Evolutionary conservation across 2,113 vertebrate genomes (phyloP).

Genomic region (Climacteris rufus): DNA sequence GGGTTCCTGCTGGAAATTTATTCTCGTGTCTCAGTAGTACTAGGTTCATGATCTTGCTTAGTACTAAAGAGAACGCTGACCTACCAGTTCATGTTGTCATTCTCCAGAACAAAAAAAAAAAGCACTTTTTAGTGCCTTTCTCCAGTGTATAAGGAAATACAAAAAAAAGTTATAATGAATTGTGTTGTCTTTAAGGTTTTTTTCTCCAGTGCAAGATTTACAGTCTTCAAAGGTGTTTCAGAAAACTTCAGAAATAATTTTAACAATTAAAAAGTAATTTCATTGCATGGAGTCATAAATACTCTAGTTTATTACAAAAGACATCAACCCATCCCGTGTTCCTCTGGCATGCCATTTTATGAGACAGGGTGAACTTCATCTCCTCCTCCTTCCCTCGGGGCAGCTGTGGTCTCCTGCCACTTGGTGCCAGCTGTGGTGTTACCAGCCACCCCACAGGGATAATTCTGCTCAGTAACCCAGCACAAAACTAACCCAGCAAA

Average conservation of each 20-base stretch:
- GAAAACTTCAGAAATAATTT: background rate
- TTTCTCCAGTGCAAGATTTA: background rate
- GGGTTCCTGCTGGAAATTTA: background rate
- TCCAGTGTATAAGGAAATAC: background rate
- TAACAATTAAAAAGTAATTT: background rate
- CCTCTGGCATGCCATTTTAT: background rate
- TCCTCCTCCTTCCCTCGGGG: background rate
- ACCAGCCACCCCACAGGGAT: background rate
- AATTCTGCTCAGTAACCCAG: background rate
- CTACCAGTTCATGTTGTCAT: background rate
- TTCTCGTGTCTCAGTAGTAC: background rate
- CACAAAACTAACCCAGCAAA: background rate
- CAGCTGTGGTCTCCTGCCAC: background rate
- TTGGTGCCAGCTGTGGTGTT: background rate
- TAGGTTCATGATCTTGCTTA: background rate
- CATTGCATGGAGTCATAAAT: background rate
- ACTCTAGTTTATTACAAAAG: background rate
- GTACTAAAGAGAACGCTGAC: background rate
- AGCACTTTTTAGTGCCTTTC: background rate
- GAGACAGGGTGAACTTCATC: background rate
- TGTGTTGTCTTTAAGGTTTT: background rate
- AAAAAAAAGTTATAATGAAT: background rate
- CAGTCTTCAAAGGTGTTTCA: background rate
- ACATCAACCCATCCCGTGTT: fast-evolving
- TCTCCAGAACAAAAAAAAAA: background rate